Conservation (phyloP, 2,797 vertebrate species). For the Sitta carolinensis region DNA sequence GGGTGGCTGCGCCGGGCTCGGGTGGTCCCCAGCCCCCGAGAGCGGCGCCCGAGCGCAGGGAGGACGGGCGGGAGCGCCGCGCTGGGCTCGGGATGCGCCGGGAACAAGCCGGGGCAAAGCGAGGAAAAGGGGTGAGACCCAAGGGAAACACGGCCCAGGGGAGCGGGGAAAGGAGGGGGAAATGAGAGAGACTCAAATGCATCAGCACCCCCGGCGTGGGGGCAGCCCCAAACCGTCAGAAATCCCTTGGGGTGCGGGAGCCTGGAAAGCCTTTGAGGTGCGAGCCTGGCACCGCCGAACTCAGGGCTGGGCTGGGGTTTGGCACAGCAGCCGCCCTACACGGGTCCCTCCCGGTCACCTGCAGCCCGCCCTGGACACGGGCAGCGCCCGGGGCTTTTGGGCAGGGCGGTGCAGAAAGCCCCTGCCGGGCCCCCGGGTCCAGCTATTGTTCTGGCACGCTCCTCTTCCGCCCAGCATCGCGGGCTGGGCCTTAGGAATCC, state of each 20-base stretch:
- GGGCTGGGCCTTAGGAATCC: accelerated
- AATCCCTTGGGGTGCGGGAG: too few relatives aligned
- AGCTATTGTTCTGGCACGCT: neutral
- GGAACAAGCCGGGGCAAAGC: too few relatives aligned
- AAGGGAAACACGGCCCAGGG: neutral
- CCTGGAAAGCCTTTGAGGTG: neutral
- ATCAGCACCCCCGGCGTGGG: accelerated
- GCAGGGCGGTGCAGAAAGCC: neutral
- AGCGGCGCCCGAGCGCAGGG: accelerated
- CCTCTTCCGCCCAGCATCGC: neutral
- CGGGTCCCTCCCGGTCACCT: accelerated
- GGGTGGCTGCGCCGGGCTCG: neutral
- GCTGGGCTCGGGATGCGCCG: too few relatives aligned
- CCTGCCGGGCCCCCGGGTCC: neutral
- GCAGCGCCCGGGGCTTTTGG: neutral
- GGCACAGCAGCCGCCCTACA: neutral
- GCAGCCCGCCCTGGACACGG: neutral
- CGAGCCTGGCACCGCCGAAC: accelerated
- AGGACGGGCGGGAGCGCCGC: neutral
- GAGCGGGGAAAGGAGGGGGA: accelerated
- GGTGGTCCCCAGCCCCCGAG: neutral
- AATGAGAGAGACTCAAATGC: neutral
- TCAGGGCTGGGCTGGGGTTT: neutral
- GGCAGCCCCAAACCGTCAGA: neutral
- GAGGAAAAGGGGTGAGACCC: neutral